A percentile compares a stretch with the other conserved stretches of the same genome.
Conservation (phyloP, 2,797 vertebrate genomes). For the Capromys pilorides region DNA sequence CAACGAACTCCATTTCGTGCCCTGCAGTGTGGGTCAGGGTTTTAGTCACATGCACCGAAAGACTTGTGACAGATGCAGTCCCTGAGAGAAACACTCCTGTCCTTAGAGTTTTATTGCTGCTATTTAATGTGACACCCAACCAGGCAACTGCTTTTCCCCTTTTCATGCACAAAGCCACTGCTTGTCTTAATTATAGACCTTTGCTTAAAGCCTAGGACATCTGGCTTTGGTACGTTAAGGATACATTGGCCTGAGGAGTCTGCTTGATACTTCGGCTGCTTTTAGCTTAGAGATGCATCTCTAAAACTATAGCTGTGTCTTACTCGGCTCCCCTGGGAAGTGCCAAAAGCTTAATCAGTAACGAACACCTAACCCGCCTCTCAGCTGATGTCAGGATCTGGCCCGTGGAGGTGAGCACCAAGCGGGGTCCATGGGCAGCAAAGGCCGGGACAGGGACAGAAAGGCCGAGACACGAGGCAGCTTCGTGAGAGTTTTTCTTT, state of each 20-base stretch:
- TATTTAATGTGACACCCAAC: not conserved
- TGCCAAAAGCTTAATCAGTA: constrained; percentile 50
- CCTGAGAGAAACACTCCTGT: not conserved
- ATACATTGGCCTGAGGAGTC: not conserved
- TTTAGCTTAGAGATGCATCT: not conserved
- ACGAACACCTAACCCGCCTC: constrained; percentile 48
- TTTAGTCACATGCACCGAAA: not conserved
- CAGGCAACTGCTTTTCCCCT: not conserved
- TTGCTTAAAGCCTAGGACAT: not conserved
- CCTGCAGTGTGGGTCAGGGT: not conserved
- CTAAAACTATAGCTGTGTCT: not conserved
- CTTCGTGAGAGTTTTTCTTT: constrained; percentile 37
- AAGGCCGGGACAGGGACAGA: not conserved
- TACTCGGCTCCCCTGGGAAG: not conserved
- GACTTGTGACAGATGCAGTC: not conserved
- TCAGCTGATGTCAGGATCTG: constrained; percentile 72
- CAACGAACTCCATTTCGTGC: constrained; percentile 11
- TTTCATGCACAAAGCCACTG: not conserved
- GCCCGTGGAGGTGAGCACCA: constrained; percentile 33
- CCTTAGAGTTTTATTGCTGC: not conserved
- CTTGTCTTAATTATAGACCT: not conserved
- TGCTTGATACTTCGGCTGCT: constrained; percentile 30
- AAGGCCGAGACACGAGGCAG: constrained; percentile 1
- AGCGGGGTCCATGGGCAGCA: constrained; percentile 34
- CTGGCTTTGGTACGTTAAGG: not conserved